Base-by-base conservation (phyloP, 2,797 vertebrate genomes). In the Chromobotia macracanthus region DNA sequence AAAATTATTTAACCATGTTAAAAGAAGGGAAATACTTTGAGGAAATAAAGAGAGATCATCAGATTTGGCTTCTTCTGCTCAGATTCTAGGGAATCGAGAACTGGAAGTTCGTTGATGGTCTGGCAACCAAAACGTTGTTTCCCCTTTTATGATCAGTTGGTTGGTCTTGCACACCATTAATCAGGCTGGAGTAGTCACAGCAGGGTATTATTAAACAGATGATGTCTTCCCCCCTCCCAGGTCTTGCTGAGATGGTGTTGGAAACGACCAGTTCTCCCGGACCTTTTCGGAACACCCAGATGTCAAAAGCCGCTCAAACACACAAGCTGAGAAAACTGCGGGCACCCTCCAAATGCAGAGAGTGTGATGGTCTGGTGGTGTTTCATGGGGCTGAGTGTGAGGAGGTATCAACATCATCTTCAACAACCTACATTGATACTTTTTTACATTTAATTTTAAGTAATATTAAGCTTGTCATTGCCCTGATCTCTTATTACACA, bases 331-430 rank as follows among this genome's bases (percentile, higher is more conserved):
- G 96, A 81, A 99, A 99, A 85, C 92, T 98, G 41, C 91, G 97
- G 35, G 96, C 97, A 9, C 97, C 96, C 1, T 98, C 97, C 16
- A 99, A 98, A 84, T 99, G 98, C 84, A 92, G 97, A 31, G 97
- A 99, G 87, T 99, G 98, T 80, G 97, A 99, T 79, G 87, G 97
- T 86, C 93, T 99, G 87, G 96, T 99, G 72, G 94, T 98, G 58
- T 99, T 99, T 85, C 97, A 98, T 0, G 98, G 98, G 78, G 96
- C 97, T 0, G 97, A 99, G 89, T 99, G 98, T 77, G 96, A 98
- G 84, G 98, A 99, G 96, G 98, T 99, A 72, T 41, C 73, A 68
- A 46, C 41, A 21, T 66, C 23, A 38, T 75, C 72, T 72, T 75
- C 56, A n/a, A 16, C 12, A 23, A 4, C 38, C 21, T 1, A 11